Conservation (phyloP, 2,888 invertebrate species). For the Cerastis leucographa region DNA sequence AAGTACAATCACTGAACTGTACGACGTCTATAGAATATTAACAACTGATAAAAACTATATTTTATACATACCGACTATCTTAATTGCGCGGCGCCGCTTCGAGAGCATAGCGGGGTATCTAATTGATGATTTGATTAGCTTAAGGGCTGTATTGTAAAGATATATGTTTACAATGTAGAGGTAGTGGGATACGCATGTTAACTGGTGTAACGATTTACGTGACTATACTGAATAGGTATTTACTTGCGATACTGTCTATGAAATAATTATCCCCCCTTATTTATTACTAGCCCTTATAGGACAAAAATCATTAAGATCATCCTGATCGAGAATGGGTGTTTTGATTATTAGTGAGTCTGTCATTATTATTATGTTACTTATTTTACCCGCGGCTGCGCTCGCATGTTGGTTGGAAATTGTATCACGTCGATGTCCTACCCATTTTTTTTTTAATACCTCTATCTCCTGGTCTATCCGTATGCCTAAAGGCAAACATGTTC, state of each 20-base stretch:
- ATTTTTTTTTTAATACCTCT: too few relatives aligned
- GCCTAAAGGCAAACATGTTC: neutral
- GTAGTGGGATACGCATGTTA: constrained; percentile 15
- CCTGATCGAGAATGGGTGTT: neutral
- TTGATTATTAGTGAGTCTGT: neutral
- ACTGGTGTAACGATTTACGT: constrained; percentile 19
- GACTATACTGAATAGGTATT: constrained; percentile 3
- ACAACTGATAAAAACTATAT: constrained; percentile 53
- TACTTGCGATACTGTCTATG: neutral
- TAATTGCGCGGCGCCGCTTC: constrained; percentile 38
- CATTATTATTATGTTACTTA: neutral
- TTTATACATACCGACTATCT: constrained; percentile 51
- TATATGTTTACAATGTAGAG: constrained; percentile 34
- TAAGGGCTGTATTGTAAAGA: constrained; percentile 37
- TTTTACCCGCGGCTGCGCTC: neutral
- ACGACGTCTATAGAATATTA: constrained; percentile 56
- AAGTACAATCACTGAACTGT: constrained; percentile 30
- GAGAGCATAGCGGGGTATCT: constrained; percentile 36
- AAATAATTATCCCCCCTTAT: neutral
- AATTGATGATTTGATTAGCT: constrained; percentile 54
- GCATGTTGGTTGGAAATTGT: neutral
- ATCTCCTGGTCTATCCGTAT: neutral
- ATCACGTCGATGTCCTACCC: neutral
- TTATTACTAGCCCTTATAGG: neutral
- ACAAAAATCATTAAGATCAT: neutral